Base-by-base conservation (phyloP, 2,797 vertebrate genomes). In the Myotis myotis region DNA sequence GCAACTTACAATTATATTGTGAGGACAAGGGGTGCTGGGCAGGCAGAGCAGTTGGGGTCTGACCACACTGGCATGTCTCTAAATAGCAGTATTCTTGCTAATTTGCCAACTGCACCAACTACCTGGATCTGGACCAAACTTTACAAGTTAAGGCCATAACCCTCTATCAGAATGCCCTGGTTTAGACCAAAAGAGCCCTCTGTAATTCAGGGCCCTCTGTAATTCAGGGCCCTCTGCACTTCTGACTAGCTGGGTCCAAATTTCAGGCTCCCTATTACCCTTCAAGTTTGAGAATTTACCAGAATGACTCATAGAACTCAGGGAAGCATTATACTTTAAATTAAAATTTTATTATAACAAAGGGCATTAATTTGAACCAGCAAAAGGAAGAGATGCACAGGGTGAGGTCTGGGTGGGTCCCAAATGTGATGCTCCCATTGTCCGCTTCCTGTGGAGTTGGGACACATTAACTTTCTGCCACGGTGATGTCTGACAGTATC, bases 331-430 rank as follows among this genome's bases (percentile, higher is more conserved):
- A 4, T 53, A 23, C 16, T 25, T 74, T 22, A 1, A 8, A 78
- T 51, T 68, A 83, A 6, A 70, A 20, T 91, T 49, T 80, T 75
- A 75, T 30, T 84, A 30, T 16, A 76, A 84, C 22, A 70, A 47
- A 84, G 12, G 11, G 15, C 79, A 38, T 25, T 47, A 62, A 84
- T 49, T 11, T 33, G 25, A 79, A 49, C 41, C 4, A 88, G 23
- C 57, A 47, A 62, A 87, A 87, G 53, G 47, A 51, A 53, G 23
- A 55, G 36, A 19, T 60, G 30, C 15, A 5, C 23, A 53, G 49
- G 55, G 8, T 9, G 1, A 75, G 19, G n/a, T 70, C 36, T 62
- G 36, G 36, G 25, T 75, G 30, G 25, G 6, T 38, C 36, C 36
- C 51, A 64, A 0, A 23, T 16, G 4, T 51, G 44, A 38, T 66